Evolutionary conservation across 2,113 vertebrate genomes (phyloP).

Genomic region (Trinectes maculatus): DNA sequence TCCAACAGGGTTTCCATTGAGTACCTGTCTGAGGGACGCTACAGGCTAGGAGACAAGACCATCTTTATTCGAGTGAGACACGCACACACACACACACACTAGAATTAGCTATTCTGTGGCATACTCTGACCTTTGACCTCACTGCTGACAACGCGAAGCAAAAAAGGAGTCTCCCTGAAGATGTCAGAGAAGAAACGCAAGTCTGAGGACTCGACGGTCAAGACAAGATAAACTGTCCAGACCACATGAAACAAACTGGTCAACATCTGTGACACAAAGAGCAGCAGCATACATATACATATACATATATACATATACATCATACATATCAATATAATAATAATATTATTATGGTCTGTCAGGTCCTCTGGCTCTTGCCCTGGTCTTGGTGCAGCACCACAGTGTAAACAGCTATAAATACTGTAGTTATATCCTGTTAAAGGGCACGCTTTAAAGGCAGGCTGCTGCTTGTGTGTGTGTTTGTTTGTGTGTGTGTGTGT

Average conservation of each 20-base stretch:
- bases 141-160: neutral
- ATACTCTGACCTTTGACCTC: slow-evolving; percentile 7
- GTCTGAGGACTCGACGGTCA: neutral
- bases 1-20: slow-evolving; percentile 96
- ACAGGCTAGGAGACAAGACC: slow-evolving; percentile 95
- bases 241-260: too few species aligned
- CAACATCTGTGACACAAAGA: too few species aligned
- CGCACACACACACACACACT: neutral
- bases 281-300: too few species aligned
- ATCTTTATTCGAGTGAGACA: slow-evolving; percentile 94
- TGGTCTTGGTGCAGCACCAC: neutral
- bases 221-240: neutral
- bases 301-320: too few species aligned
- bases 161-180: neutral
- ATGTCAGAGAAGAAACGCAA: neutral
- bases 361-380: neutral
- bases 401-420: neutral
- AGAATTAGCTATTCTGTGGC: neutral
- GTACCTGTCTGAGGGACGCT: slow-evolving; percentile 96
- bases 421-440: slow-evolving; percentile 4
- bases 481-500: neutral
- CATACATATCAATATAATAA: too few species aligned
- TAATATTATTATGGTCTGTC: too few species aligned
- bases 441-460: neutral
- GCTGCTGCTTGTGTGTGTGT: neutral